phyloP scores from a whole-genome alignment of 2,888 invertebrate species.

The Dryadula phaetusa region DNA sequence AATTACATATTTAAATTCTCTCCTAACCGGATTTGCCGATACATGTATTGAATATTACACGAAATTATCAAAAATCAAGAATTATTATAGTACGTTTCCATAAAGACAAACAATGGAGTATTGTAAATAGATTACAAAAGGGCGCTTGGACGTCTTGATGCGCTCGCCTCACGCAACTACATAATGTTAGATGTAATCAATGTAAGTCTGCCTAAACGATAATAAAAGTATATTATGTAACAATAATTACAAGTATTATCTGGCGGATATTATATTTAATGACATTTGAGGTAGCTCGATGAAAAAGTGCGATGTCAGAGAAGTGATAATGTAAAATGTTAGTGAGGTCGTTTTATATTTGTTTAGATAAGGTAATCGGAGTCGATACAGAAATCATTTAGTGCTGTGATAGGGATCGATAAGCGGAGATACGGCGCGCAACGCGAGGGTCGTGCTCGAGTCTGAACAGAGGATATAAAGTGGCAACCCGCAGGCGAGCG shows the following conservation, averaged over 20 bases:
- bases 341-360: constrained; percentile 32
- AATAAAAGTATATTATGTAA: background rate
- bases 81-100: background rate
- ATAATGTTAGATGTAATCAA: background rate
- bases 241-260: background rate
- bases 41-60: background rate
- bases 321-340: constrained; percentile 3
- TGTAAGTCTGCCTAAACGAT: background rate
- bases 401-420: constrained; percentile 32
- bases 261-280: too few species aligned
- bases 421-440: constrained; percentile 3
- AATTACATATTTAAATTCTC: constrained; percentile 4
- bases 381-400: constrained; percentile 36
- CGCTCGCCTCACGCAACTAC: background rate
- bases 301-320: background rate
- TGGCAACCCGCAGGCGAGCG: background rate
- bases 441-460: constrained; percentile 9
- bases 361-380: constrained; percentile 33
- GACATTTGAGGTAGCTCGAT: background rate
- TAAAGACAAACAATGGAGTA: background rate
- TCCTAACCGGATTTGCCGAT: background rate
- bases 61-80: background rate
- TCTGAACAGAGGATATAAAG: constrained; percentile 19
- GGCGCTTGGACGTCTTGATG: background rate
- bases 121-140: background rate